Evolutionary conservation across 2,797 vertebrate genomes (phyloP).

Genomic region (Falco cherrug): DNA sequence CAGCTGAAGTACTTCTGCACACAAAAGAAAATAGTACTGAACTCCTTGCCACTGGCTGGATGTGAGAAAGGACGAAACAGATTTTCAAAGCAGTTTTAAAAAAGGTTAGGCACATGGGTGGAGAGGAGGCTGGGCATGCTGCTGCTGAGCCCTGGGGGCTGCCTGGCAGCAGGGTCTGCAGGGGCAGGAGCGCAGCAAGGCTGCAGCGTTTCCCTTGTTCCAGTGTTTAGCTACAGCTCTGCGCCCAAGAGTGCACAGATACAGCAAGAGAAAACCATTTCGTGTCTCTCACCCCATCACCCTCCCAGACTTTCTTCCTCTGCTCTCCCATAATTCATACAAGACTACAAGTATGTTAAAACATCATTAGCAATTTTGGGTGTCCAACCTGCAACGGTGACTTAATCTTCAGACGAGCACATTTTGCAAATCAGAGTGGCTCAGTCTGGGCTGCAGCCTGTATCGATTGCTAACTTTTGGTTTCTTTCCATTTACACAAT

Average conservation of each 20-base stretch:
- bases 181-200: background rate
- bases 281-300: background rate
- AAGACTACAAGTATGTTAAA: background rate
- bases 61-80: background rate
- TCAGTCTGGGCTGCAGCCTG: background rate
- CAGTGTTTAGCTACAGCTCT: background rate
- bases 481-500: background rate
- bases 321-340: background rate
- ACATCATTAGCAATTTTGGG: background rate
- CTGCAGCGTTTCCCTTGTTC: background rate
- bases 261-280: background rate
- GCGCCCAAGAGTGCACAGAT: fast-evolving
- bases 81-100: background rate
- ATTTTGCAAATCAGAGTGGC: background rate
- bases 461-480: background rate
- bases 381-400: background rate
- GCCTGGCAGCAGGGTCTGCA: too few species aligned
- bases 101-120: fast-evolving
- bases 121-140: background rate
- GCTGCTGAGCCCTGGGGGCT: background rate
- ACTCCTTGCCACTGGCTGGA: background rate
- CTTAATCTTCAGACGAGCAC: background rate
- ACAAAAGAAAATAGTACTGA: background rate
- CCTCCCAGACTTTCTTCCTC: background rate
- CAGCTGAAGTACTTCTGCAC: background rate